Evolutionary conservation across 2,113 vertebrate species (phyloP).

Genomic region (Burhinus oedicnemus): DNA sequence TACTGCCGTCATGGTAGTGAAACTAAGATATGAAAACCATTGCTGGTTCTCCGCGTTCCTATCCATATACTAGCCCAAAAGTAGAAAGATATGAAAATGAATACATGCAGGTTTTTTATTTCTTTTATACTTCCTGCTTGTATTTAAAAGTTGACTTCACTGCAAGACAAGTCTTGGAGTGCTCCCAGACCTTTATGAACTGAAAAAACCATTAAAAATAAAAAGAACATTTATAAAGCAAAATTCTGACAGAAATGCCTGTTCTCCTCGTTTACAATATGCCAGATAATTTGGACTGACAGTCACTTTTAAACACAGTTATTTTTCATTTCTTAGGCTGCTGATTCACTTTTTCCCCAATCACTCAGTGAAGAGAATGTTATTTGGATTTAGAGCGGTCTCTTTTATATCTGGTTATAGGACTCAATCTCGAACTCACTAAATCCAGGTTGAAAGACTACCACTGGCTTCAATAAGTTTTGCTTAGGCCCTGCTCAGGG

Average conservation of each 20-base stretch:
- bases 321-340: neutral
- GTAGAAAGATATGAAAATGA: neutral
- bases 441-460: neutral
- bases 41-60: neutral
- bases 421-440: neutral
- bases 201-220: neutral
- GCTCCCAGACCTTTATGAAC: neutral
- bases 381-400: neutral
- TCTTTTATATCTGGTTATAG: neutral
- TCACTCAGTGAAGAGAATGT: neutral
- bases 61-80: neutral
- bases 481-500: neutral
- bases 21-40: neutral
- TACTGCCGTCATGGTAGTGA: neutral
- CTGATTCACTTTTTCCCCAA: neutral
- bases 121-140: neutral
- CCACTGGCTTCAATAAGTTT: neutral
- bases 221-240: neutral
- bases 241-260: neutral
- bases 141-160: neutral
- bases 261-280: neutral
- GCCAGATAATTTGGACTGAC: neutral
- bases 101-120: neutral
- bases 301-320: neutral
- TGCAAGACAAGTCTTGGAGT: neutral